Evolutionary conservation across 2,113 vertebrate species (phyloP), one percentile per base, ranked within the genome.

Genomic region (Thymallus thymallus): DNA sequence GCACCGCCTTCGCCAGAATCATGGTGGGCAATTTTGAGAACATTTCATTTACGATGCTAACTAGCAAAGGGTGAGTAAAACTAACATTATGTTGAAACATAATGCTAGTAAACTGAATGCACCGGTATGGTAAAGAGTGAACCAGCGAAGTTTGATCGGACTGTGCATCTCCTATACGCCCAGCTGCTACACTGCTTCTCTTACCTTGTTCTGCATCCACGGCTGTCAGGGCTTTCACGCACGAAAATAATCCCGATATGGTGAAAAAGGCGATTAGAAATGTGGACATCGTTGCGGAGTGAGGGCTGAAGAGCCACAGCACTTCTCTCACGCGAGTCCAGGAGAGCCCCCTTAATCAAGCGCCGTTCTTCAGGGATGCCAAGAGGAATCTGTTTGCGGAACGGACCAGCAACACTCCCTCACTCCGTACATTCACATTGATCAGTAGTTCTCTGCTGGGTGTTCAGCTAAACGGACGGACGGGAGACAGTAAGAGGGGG

Each of bases 171-270:
- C 82, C 69, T 46, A n/a, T 12, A 41, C 80, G 74, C 69, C 9
- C 48, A 41, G 35, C 35, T 16, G 48, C 48, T 18, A 16, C 48
- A 14, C 4, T 75, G 78, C 75, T 69, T 68, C 69, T 51, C 95
- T 96, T 95, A 95, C 95, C 95, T 96, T 89, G 86, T 62, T 92
- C 87, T 82, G 92, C 83, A 75, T 90, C 92, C 88, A 83, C 85
- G 74, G 85, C 86, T 13, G 90, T 83, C 86, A 93, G 91, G 83
- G 90, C 90, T 89, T 92, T 86, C 79, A 92, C 87, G 85, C 91
- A 83, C 82, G 94, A 92, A 90, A 94, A 91, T 96, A 98, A 96
- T 98, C 96, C 96, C 92, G 94, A 95, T 82, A 97, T 90, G 86
- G 91, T 87, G 76, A 96, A 90, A 70, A 95, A 89, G 85, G 88